These are phyloP conservation scores for Aphrocallistes beatrix DNA, from an alignment of 37 sponge, comb jelly and placozoan genomes.

Conservation along the genomic window DNA sequence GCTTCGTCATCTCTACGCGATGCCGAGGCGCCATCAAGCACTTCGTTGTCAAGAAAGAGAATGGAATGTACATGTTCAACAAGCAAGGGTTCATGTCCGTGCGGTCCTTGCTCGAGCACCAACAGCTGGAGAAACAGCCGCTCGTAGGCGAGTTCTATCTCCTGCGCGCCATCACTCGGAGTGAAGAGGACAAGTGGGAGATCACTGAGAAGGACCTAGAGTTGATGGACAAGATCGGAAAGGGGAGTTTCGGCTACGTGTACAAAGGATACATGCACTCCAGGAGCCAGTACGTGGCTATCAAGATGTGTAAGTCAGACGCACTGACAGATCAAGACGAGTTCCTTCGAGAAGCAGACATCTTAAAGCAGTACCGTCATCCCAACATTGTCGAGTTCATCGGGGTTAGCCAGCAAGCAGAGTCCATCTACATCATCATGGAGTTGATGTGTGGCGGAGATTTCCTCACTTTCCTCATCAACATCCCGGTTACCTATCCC, in stretches of 20 bases:
- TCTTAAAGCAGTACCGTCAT: slow-evolving; percentile 81
- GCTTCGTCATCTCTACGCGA: slow-evolving; percentile 60
- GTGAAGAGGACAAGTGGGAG: background rate
- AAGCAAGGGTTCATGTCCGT: slow-evolving; percentile 21
- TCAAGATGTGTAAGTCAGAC: slow-evolving; percentile 78
- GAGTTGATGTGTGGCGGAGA: slow-evolving; percentile 88
- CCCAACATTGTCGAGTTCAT: slow-evolving; percentile 76
- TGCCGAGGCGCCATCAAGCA: slow-evolving; percentile 45
- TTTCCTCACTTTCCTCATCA: slow-evolving; percentile 63
- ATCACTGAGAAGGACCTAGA: background rate
- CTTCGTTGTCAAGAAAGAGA: slow-evolving; percentile 63
- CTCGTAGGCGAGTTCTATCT: slow-evolving; percentile 10
- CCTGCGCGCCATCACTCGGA: background rate
- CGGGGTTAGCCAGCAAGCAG: slow-evolving; percentile 69
- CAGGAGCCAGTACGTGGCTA: slow-evolving; percentile 37
- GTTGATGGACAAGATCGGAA: slow-evolving; percentile 27
- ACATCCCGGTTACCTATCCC: too few species aligned
- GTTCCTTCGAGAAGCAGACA: slow-evolving; percentile 82
- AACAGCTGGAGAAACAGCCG: background rate
- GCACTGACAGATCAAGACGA: slow-evolving; percentile 39
- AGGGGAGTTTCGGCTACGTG: slow-evolving; percentile 86
- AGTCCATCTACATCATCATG: slow-evolving; percentile 84
- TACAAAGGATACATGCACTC: slow-evolving; percentile 37
- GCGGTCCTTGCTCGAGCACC: slow-evolving; percentile 17
- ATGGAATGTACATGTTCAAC: slow-evolving; percentile 26